Evolutionary conservation across 2,113 vertebrate genomes (phyloP), one percentile per base, ranked within the genome.

Genomic region (Geococcyx californianus): DNA sequence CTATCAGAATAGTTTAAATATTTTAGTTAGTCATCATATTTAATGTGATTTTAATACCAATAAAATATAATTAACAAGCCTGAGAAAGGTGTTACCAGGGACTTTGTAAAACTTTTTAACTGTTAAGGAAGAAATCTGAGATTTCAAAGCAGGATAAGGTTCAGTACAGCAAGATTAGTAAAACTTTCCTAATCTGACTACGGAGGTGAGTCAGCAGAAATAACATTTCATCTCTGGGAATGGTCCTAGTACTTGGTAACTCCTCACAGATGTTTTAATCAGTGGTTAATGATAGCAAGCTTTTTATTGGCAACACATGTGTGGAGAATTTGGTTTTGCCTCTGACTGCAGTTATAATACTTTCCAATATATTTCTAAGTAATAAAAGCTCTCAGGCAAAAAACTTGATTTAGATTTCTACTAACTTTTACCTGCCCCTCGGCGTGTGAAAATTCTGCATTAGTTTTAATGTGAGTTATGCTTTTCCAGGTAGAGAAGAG

Each of bases 311-410:
- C 51, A 91, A 68, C 19, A 40, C 0, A 0, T 64, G 81, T 15
- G 8, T 10, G 18, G 16, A 72, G 33, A 94, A 83, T 13, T 69
- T 86, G 47, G 70, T 90, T 97, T 93, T 92, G 59, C 59, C 47
- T 70, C 45, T 58, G 23, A 80, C 49, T 87, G 72, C 42, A 96
- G 42, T 79, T 88, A 60, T 45, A 34, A 20, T 87, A 59, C n/a
- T 93, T 94, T 96, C 67, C 54, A 89, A 83, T 64, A 84, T 3
- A 62, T 87, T 93, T 75, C 21, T 55, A 90, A 90, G 38, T 38
- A 86, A 93, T 72, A 95, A 90, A 75, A 92, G 7, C 42, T 80
- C 86, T 92, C 56, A 73, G 67, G 68, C 63, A 93, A 87, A 70
- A 11, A 28, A 80, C 23, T 75, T 90, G 56, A 85, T 92, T 91